A percentile compares a stretch with the other conserved stretches of the same genome.
Conservation (phyloP, 1,140 invertebrate species). For the Gonioctena quinquepunctata region DNA sequence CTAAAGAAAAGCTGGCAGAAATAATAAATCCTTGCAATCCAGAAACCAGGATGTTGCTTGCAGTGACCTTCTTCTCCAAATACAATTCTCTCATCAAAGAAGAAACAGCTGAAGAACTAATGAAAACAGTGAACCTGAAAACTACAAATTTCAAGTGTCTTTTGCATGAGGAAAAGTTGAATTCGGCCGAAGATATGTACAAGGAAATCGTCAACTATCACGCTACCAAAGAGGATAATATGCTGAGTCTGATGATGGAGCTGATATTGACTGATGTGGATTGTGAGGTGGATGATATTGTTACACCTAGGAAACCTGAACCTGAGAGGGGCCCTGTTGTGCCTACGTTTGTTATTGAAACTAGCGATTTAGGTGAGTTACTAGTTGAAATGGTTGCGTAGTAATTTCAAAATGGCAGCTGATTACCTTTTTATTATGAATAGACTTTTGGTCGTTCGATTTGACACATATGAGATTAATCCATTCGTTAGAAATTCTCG, state of each 20-base stretch:
- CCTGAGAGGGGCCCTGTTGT: not conserved
- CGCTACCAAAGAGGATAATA: slow-evolving; percentile 33
- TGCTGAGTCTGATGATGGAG: slow-evolving; percentile 40
- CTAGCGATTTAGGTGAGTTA: slow-evolving; percentile 27
- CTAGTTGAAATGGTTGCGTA: no score
- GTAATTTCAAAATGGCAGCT: no score
- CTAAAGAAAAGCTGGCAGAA: slow-evolving; percentile 32
- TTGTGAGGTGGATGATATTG: not conserved
- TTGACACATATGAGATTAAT: no score
- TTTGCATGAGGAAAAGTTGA: slow-evolving; percentile 15
- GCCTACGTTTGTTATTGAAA: slow-evolving; percentile 14
- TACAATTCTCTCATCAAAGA: slow-evolving; percentile 27
- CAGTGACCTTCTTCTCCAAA: slow-evolving; percentile 31
- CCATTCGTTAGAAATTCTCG: no score
- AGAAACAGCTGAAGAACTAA: slow-evolving; percentile 21
- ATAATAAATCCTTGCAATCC: slow-evolving; percentile 38
- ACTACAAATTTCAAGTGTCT: slow-evolving; percentile 26
- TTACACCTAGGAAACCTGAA: not conserved
- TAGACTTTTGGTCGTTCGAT: no score
- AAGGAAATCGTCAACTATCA: slow-evolving; percentile 32
- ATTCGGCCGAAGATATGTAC: slow-evolving; percentile 9
- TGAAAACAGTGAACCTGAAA: slow-evolving; percentile 26
- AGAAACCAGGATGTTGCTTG: slow-evolving; percentile 34
- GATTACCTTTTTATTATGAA: no score
- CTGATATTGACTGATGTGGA: slow-evolving; percentile 31